Conservation (phyloP, 53 echinoderm and acorn worm species). For the Hippasteria phrygiana region DNA sequence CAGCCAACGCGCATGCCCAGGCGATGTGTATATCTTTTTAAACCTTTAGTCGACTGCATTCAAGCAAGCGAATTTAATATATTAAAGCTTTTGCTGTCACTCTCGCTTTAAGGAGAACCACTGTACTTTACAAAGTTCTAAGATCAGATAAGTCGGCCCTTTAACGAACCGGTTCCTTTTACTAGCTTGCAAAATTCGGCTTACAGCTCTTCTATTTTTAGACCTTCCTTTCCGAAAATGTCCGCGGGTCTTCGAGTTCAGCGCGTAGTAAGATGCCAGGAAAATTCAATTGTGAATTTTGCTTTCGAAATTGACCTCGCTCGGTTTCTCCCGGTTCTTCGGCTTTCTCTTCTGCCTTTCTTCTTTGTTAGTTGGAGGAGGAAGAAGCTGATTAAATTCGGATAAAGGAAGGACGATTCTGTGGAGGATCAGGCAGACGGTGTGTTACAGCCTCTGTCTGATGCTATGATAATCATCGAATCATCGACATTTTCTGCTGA, state of each 20-base stretch:
- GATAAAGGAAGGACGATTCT: not conserved
- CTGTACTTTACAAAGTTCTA: not conserved
- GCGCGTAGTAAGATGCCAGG: not conserved
- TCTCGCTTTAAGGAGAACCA: not conserved
- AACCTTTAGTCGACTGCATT: too few species aligned
- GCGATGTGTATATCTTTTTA: too few species aligned
- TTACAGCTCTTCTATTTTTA: conserved; percentile 7
- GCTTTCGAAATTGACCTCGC: not conserved
- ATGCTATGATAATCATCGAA: not conserved
- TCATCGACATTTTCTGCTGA: not conserved
- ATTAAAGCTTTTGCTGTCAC: not conserved
- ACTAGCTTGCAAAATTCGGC: not conserved
- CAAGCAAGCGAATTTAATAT: too few species aligned
- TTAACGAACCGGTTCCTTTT: conserved; percentile 31
- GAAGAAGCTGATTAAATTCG: conserved; percentile 27
- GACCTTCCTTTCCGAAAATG: not conserved
- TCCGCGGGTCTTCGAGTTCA: not conserved
- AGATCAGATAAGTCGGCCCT: not conserved
- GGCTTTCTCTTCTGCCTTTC: not conserved
- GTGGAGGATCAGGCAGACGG: too few species aligned
- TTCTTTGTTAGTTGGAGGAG: not conserved
- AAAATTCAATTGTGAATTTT: conserved; percentile 28
- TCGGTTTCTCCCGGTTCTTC: not conserved
- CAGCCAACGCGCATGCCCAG: too few species aligned
- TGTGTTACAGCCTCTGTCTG: not conserved